A percentile compares a stretch with the other conserved stretches of the same genome.
Evolutionary conservation across 2,888 invertebrate genomes (phyloP).

Genomic region (Odontothrips loti): DNA sequence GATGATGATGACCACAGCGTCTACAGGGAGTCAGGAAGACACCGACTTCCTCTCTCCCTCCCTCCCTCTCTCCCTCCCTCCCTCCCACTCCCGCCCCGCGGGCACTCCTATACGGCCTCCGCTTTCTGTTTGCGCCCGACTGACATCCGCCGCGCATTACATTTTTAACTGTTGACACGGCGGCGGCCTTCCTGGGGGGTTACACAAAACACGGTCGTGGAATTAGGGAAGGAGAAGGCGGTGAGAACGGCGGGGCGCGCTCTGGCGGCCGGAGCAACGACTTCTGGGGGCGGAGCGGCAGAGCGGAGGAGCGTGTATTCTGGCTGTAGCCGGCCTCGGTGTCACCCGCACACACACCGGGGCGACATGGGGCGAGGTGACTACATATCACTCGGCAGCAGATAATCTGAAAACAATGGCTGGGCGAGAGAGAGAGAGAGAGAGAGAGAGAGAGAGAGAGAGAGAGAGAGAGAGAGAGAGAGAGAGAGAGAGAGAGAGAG

Average conservation of each 20-base stretch:
- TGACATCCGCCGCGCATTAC: background rate
- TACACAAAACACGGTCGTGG: background rate
- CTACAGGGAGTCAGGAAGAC: no score
- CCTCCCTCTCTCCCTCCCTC: background rate
- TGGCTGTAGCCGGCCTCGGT: no score
- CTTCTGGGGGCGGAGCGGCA: no score
- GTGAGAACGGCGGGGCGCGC: background rate
- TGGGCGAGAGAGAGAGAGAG: background rate
- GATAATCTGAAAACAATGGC: constrained; percentile 21
- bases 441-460: background rate
- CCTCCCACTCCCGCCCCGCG: background rate
- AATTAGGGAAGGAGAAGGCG: no score
- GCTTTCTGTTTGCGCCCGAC: background rate
- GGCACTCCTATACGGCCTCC: background rate
- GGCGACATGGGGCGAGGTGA: constrained; percentile 8
- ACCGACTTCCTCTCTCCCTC: background rate
- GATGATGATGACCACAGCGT: no score
- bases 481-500: background rate
- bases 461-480: background rate
- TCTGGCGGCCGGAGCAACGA: no score
- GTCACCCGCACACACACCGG: no score
- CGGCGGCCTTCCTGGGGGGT: background rate
- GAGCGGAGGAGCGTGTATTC: no score
- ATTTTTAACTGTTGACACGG: constrained; percentile 10
- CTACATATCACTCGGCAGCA: constrained; percentile 22